Conservation (phyloP, 1,140 invertebrate genomes). For the Zaprionus gabonicus region DNA sequence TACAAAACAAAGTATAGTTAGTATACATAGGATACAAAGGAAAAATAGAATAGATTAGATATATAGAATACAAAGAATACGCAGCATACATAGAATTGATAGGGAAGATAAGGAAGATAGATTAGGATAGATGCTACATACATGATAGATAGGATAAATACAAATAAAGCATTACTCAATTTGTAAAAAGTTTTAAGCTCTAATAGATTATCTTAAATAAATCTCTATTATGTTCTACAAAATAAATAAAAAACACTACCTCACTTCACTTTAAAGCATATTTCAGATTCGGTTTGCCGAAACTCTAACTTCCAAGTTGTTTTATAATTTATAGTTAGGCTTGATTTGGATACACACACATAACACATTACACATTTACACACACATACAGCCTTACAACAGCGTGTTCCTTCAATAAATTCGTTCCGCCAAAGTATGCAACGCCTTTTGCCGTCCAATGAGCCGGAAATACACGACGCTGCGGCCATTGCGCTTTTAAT, state of each 20-base stretch:
- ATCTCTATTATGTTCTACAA: too few species aligned
- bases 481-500: slow-evolving; percentile 69
- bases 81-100: too few species aligned
- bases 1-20: too few species aligned
- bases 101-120: too few species aligned
- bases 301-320: not conserved
- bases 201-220: too few species aligned
- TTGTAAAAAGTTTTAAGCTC: too few species aligned
- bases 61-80: too few species aligned
- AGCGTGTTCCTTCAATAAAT: slow-evolving; percentile 6
- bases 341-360: slow-evolving; percentile 57
- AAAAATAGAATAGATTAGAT: too few species aligned
- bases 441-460: slow-evolving; percentile 59
- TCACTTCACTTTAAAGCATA: not conserved
- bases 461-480: slow-evolving; percentile 63
- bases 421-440: slow-evolving; percentile 29
- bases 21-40: too few species aligned
- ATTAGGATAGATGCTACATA: too few species aligned
- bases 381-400: slow-evolving; percentile 5
- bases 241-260: not conserved
- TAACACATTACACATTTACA: slow-evolving; percentile 6
- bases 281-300: not conserved
- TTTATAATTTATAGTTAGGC: slow-evolving; percentile 67
- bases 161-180: too few species aligned
- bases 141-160: too few species aligned